These are phyloP conservation scores for Agrilus mali DNA, from an alignment of 2,888 invertebrate genomes.

Conservation along the genomic window DNA sequence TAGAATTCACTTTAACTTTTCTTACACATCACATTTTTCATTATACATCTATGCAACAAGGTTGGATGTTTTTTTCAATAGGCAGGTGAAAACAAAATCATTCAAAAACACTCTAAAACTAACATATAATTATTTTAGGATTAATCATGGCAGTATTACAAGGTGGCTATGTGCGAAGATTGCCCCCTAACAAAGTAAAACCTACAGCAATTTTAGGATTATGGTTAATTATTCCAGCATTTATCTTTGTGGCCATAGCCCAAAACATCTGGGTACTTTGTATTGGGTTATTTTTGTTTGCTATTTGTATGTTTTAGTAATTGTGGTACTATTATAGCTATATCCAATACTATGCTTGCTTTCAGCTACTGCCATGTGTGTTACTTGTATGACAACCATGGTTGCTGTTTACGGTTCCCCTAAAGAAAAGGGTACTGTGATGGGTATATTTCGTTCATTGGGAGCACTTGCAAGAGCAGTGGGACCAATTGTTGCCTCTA, in stretches of 20 bases:
- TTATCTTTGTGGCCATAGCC: slow-evolving; percentile 72
- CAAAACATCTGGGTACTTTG: slow-evolving; percentile 50
- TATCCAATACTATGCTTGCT: slow-evolving; percentile 13
- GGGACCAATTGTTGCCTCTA: slow-evolving; percentile 80
- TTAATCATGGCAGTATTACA: slow-evolving; percentile 83
- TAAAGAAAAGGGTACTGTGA: slow-evolving; percentile 80
- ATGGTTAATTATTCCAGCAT: slow-evolving; percentile 74
- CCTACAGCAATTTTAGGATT: slow-evolving; percentile 62
- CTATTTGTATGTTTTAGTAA: slow-evolving; percentile 63
- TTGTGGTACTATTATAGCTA: not conserved
- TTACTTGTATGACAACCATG: slow-evolving; percentile 88
- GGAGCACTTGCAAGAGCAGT: slow-evolving; percentile 88
- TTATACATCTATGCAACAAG: slow-evolving; percentile 91
- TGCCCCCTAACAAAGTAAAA: slow-evolving; percentile 61
- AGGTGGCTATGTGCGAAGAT: slow-evolving; percentile 75
- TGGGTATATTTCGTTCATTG: slow-evolving; percentile 88
- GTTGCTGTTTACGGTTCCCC: slow-evolving; percentile 72
- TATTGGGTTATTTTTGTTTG: slow-evolving; percentile 73
- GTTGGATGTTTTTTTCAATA: slow-evolving; percentile 92
- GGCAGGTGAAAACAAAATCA: slow-evolving; percentile 38
- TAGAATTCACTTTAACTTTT: slow-evolving; percentile 96
- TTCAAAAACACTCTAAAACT: not conserved
- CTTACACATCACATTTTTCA: slow-evolving; percentile 85
- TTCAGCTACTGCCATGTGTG: slow-evolving; percentile 80
- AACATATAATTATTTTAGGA: slow-evolving; percentile 29